Conservation (phyloP, 1,140 invertebrate genomes). For the Adelges cooleyi region DNA sequence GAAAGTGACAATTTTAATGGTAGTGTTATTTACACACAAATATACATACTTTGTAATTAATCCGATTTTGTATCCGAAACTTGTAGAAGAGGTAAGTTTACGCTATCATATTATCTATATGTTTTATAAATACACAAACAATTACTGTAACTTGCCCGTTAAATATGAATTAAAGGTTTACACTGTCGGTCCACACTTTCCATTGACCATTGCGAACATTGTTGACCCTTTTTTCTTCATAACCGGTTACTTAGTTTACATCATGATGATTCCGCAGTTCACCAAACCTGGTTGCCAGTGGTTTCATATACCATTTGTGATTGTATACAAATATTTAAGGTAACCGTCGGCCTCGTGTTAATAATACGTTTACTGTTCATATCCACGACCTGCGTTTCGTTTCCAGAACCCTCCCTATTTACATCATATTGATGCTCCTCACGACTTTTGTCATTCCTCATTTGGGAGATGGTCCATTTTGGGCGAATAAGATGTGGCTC, state of each 20-base stretch:
- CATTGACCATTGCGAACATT: slow-evolving; percentile 4
- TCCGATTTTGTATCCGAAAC: no score
- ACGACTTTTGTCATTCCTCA: slow-evolving; percentile 55
- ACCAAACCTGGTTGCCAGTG: not conserved
- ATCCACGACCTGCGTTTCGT: no score
- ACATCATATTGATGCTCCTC: slow-evolving; percentile 52
- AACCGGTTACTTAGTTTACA: not conserved
- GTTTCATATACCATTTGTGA: not conserved
- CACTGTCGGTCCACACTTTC: no score
- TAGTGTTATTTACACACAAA: not conserved
- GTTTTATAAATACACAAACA: no score
- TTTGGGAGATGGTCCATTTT: slow-evolving; percentile 54
- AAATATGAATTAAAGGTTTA: no score
- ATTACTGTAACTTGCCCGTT: no score
- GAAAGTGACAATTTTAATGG: not conserved
- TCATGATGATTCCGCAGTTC: not conserved
- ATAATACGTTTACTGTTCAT: no score
- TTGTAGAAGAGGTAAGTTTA: no score
- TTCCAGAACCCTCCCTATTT: slow-evolving; percentile 55
- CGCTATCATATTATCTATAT: no score
- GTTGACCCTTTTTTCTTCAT: slow-evolving; percentile 15
- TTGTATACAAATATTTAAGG: no score
- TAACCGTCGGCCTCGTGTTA: no score
- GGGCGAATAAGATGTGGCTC: slow-evolving; percentile 45
- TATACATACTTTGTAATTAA: no score